Percentiles rank a stretch among this genome's conserved stretches.
phyloP scores from a whole-genome alignment of 1,140 invertebrate genomes.

The Saccostrea echinata region DNA sequence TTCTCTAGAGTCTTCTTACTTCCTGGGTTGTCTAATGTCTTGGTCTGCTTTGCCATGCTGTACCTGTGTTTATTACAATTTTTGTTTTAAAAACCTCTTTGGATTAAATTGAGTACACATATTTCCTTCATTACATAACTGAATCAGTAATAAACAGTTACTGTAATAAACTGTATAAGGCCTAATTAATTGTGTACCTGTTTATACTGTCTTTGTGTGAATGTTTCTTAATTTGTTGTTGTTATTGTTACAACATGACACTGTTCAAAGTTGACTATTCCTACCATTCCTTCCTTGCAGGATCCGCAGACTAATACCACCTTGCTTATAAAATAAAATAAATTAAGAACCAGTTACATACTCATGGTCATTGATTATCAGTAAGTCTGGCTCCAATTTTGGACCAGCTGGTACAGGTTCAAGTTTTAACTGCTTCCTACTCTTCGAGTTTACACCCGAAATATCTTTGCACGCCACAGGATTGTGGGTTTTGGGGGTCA shows the following conservation, averaged over 20 bases:
- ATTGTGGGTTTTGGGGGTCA: background rate
- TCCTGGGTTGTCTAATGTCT: background rate
- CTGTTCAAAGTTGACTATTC: background rate
- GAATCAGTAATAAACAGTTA: conserved; percentile 17
- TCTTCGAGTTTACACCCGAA: background rate
- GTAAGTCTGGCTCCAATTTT: background rate
- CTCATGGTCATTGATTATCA: background rate
- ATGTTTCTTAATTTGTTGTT: background rate
- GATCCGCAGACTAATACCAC: background rate
- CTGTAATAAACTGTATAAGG: background rate
- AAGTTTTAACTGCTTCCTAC: conserved; percentile 5
- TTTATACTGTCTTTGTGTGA: background rate
- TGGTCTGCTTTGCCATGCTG: conserved; percentile 14
- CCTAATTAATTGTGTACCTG: background rate
- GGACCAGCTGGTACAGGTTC: conserved; percentile 6
- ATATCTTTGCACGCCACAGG: background rate
- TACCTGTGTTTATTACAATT: conserved; percentile 17
- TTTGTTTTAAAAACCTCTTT: conserved; percentile 12
- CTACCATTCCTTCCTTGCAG: background rate
- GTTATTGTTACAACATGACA: background rate
- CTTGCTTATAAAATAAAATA: background rate
- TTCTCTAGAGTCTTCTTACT: background rate
- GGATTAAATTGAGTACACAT: background rate
- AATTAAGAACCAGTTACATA: conserved; percentile 11
- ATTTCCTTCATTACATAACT: background rate